Conservation (phyloP, 2,113 vertebrate genomes). For the Lepidothrix coronata region DNA sequence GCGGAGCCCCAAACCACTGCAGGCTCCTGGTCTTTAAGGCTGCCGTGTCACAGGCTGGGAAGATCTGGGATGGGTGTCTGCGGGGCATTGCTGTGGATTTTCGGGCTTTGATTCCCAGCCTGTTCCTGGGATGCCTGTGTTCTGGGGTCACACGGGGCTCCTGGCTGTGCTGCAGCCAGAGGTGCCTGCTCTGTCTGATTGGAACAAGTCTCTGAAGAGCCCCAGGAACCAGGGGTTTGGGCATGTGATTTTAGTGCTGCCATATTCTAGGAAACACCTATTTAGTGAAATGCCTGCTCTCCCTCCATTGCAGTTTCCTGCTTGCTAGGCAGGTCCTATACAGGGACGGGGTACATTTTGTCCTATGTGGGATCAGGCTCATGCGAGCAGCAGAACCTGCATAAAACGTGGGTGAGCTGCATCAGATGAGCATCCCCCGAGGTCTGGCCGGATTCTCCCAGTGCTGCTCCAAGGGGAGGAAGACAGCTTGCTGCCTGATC, state of each 20-base stretch:
- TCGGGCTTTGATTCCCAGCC: background rate
- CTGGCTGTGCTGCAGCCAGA: background rate
- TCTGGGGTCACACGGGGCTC: background rate
- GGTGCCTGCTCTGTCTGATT: background rate
- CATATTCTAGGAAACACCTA: background rate
- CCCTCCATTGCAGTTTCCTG: background rate
- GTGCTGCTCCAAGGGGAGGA: background rate
- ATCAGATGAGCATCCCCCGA: background rate
- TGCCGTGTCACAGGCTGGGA: accelerated
- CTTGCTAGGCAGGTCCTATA: background rate
- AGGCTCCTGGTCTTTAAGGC: background rate
- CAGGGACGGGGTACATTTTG: background rate
- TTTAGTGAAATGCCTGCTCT: background rate
- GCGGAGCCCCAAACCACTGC: background rate
- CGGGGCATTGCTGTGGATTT: accelerated
- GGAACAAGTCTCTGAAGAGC: background rate
- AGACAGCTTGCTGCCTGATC: accelerated
- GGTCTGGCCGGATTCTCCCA: accelerated
- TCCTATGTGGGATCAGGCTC: background rate
- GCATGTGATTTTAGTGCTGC: background rate
- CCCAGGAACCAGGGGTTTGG: background rate
- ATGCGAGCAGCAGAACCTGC: background rate
- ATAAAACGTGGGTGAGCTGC: background rate
- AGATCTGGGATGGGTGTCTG: background rate
- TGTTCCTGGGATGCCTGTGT: background rate